A percentile compares a stretch with the other conserved stretches of the same genome.
These are phyloP conservation scores for Plestiodon gilberti DNA, from an alignment of 2,113 vertebrate genomes.

Conservation along the genomic window DNA sequence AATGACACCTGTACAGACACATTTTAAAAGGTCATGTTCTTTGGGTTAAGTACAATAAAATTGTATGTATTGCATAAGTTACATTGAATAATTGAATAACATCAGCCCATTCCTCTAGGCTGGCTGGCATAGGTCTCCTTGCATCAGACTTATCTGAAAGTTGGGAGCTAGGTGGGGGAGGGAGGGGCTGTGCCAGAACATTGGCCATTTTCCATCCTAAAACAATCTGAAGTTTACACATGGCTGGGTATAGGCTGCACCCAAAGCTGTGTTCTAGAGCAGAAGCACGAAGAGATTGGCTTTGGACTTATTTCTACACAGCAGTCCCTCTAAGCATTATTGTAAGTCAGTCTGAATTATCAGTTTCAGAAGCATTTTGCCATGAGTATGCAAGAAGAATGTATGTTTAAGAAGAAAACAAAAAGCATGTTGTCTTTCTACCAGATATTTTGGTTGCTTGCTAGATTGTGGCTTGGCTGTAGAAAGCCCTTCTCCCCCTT, in stretches of 20 bases:
- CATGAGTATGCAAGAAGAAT: too few species aligned
- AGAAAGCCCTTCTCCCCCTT: background rate
- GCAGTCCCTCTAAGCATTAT: background rate
- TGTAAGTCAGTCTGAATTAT: background rate
- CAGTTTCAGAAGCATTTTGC: background rate
- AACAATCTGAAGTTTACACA: background rate
- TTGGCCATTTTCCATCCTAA: too few species aligned
- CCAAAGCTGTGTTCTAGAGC: background rate
- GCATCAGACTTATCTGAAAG: background rate
- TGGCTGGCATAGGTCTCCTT: conserved; percentile 8
- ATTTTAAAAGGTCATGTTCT: conserved; percentile 73
- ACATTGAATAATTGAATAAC: conserved; percentile 30
- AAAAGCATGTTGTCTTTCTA: too few species aligned
- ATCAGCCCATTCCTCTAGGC: conserved; percentile 9
- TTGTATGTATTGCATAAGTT: conserved; percentile 42
- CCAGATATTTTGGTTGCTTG: too few species aligned
- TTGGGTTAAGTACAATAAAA: conserved; percentile 69
- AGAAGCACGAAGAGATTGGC: conserved; percentile 61
- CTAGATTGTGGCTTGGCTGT: background rate
- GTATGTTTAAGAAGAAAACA: background rate
- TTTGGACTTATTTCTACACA: conserved; percentile 70
- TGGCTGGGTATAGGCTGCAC: background rate
- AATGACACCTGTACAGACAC: conserved; percentile 69
- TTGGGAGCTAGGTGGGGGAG: background rate
- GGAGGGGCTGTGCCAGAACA: background rate